A percentile compares a stretch with the other conserved stretches of the same genome.
phyloP scores from a whole-genome alignment of 2,113 vertebrate genomes.

The Microcebus lehilahytsara region DNA sequence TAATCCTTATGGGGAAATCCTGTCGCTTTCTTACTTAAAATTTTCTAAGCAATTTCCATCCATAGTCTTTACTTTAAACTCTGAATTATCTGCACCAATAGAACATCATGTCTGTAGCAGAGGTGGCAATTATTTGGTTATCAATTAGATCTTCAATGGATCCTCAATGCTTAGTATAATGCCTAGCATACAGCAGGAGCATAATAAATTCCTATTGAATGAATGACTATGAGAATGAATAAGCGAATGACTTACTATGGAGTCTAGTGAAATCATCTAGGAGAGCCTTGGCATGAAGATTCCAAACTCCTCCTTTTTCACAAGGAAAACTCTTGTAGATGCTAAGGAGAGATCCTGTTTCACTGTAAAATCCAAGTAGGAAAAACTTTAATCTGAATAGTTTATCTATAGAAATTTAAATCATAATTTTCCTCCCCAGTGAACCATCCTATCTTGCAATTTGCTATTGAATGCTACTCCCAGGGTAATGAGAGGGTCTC shows the following conservation, averaged over 20 bases:
- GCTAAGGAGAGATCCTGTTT: not conserved
- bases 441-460: not conserved
- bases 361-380: not conserved
- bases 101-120: not conserved
- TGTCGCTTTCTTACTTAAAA: not conserved
- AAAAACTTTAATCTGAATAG: not conserved
- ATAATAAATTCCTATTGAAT: accelerated
- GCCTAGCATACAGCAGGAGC: not conserved
- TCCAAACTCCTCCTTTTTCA: not conserved
- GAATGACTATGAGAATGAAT: not conserved
- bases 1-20: not conserved
- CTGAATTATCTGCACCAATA: not conserved
- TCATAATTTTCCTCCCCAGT: not conserved
- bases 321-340: not conserved
- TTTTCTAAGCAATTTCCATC: not conserved
- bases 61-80: not conserved
- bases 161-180: not conserved
- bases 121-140: not conserved
- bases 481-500: accelerated
- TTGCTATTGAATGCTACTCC: not conserved
- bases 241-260: not conserved
- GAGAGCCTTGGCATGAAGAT: not conserved
- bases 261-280: not conserved
- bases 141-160: not conserved
- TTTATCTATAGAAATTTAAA: not conserved